Base-by-base conservation (phyloP, 2,888 invertebrate genomes). In the Aspidiotus destructor region DNA sequence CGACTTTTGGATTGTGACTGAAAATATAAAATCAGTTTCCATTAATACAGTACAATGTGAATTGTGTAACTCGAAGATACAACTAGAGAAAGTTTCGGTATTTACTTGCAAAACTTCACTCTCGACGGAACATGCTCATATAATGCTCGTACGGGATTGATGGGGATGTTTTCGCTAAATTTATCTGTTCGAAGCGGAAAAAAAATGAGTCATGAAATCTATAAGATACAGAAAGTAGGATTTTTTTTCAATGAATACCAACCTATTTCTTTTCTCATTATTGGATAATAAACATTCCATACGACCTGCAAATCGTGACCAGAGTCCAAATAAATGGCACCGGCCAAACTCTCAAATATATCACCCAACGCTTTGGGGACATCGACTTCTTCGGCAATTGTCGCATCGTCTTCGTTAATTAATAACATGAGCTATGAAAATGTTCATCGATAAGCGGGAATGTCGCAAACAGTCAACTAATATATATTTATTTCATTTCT, bases 301-400 rank as follows among this genome's bases (percentile, higher is more conserved):
- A 88, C 87, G 0, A 75, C 76, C 9, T 81, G 74, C n/a, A 93
- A 76, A 75, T 86, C 80, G 74, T 89, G 87, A 41, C 85, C 85
- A 74, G 84, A 83, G 78, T 97, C 97, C 58, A 97, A 78, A 77
- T 84, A 95, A n/a, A 95, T 84, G 0, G 96, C 97, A 0, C 93
- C 97, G 28, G 89, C 85, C 0, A 95, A 75, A 0, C 97, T 88
- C 78, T 99, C 98, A 77, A 96, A 90, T 53, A 98, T 80, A 78
- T 98, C 98, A 11, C 97, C 96, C 42, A 99, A 81, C 0, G 87
- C 86, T 80, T 92, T 88, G 0, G 95, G 95, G 1, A 96, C 93
- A 78, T 96, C 93, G 3, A 95, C 82, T 73, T 89, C 87, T 75
- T 88, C 87, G 0, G 87, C 84, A 55, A 86, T 76, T 15, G 80